A percentile compares a stretch with the other conserved stretches of the same genome.
Conservation (phyloP, 64 coral and sea anemone species). For the Dendrophyllia cribrosa region DNA sequence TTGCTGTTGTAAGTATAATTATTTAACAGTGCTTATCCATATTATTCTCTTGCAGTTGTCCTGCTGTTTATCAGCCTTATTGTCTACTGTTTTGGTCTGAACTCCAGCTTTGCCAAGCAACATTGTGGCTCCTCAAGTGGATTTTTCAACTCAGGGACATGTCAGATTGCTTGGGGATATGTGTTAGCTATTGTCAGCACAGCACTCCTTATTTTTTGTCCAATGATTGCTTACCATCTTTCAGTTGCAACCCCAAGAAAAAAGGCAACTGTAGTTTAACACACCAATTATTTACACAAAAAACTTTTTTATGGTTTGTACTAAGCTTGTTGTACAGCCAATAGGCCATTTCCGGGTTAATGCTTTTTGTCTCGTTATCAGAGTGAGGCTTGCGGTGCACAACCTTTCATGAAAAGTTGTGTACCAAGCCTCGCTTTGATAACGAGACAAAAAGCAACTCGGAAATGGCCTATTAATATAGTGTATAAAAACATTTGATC, state of each 20-base stretch:
- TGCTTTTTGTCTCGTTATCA: too few relatives aligned
- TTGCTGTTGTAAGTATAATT: background rate
- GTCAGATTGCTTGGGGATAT: slow-evolving; percentile 76
- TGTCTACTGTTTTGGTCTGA: slow-evolving; percentile 64
- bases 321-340: too few relatives aligned
- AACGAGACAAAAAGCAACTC: too few relatives aligned
- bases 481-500: too few relatives aligned
- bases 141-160: slow-evolving; percentile 43
- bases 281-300: too few relatives aligned
- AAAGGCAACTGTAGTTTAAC: slow-evolving; percentile 77
- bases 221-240: slow-evolving; percentile 76
- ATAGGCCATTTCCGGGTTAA: too few relatives aligned
- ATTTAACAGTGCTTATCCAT: background rate
- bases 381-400: too few relatives aligned
- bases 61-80: slow-evolving; percentile 51
- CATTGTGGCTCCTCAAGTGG: slow-evolving; percentile 52
- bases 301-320: too few relatives aligned
- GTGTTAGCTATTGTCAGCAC: slow-evolving; percentile 52
- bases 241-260: slow-evolving; percentile 38
- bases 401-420: too few relatives aligned
- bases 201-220: slow-evolving; percentile 70
- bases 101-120: slow-evolving; percentile 49
- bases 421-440: too few relatives aligned
- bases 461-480: too few relatives aligned
- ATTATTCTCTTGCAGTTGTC: slow-evolving; percentile 51